Conservation (phyloP, 1,140 invertebrate genomes). For the Oreohelix idahoensis region DNA sequence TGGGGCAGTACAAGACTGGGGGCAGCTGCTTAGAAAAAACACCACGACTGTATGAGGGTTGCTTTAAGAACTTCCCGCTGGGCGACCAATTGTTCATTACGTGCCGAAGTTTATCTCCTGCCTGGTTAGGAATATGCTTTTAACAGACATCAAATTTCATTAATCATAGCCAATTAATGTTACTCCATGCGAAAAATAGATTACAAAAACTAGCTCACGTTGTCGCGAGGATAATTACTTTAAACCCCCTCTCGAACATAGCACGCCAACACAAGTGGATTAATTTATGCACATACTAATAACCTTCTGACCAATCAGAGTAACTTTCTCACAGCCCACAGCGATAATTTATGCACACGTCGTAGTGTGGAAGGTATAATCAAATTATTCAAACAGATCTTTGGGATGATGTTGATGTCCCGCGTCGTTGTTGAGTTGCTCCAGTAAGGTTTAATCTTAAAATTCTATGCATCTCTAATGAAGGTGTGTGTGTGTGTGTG, state of each 20-base stretch:
- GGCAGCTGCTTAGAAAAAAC: too few species aligned
- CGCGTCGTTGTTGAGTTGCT: neutral
- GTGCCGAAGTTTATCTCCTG: neutral
- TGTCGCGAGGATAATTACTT: neutral
- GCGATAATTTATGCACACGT: neutral
- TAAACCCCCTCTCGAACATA: neutral
- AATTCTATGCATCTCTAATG: slow-evolving; percentile 1
- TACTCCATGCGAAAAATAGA: slow-evolving; percentile 1
- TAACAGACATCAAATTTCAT: neutral
- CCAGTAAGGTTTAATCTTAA: neutral
- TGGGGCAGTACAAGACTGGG: too few species aligned
- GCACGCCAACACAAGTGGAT: neutral
- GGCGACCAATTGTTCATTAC: neutral
- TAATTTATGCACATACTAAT: slow-evolving; percentile 16
- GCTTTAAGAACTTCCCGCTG: neutral
- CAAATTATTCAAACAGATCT: neutral
- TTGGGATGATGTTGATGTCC: neutral
- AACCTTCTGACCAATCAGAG: neutral
- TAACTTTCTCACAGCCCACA: neutral
- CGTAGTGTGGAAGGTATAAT: neutral
- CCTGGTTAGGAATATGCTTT: neutral
- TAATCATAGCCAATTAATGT: slow-evolving; percentile 5
- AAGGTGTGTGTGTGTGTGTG: too few species aligned
- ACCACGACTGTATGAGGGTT: too few species aligned
- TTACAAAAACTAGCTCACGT: slow-evolving; percentile 1